A percentile compares a stretch with the other conserved stretches of the same genome.
Conservation (phyloP, 1,140 invertebrate species). For the Chionoecetes opilio region DNA sequence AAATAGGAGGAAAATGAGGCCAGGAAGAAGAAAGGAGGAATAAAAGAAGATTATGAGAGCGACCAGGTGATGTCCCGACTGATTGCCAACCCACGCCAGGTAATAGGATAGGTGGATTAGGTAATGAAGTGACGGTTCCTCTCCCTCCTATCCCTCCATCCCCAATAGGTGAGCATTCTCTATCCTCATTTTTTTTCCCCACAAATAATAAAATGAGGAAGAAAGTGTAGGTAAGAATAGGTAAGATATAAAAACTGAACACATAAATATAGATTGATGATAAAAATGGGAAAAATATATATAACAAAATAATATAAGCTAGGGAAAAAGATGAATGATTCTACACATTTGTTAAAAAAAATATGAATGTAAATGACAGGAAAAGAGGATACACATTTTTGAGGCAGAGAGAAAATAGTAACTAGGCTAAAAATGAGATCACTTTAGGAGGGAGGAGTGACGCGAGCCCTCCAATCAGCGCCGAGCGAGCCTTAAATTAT, state of each 20-base stretch:
- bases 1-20: no score
- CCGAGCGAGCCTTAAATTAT: no score
- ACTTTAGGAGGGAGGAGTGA: no score
- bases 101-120: constrained; percentile 20
- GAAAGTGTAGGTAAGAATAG: neutral
- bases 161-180: no score
- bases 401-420: no score
- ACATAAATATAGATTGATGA: no score
- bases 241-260: neutral
- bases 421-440: no score
- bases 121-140: neutral
- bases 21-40: neutral
- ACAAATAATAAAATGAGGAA: neutral
- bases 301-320: neutral
- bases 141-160: neutral
- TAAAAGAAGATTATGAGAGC: no score
- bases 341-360: neutral
- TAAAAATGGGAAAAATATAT: no score
- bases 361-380: neutral
- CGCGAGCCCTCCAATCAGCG: no score
- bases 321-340: neutral
- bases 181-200: neutral
- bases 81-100: neutral
- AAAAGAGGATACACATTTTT: no score
- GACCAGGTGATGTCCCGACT: no score